Conservation (phyloP, 2,113 vertebrate genomes). For the Symphodus melops region DNA sequence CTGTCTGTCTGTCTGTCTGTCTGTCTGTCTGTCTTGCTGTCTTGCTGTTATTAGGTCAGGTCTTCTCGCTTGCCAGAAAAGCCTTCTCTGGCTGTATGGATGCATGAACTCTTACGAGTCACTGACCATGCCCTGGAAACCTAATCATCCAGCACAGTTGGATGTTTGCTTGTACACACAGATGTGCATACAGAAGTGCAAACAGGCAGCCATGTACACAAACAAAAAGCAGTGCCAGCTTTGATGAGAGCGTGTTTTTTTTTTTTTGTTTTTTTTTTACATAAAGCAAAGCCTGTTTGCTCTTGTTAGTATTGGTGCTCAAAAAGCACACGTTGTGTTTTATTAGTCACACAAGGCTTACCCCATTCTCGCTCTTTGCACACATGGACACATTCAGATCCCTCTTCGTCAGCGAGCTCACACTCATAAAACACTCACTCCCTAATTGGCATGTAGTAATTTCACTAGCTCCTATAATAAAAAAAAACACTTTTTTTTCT, state of each 20-base stretch:
- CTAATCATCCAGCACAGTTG: slow-evolving; percentile 75
- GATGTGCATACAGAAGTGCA: slow-evolving; percentile 76
- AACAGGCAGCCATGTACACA: slow-evolving; percentile 63
- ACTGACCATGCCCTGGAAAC: slow-evolving; percentile 73
- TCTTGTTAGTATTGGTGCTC: slow-evolving; percentile 52
- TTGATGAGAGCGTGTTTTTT: slow-evolving; percentile 7
- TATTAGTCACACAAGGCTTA: slow-evolving; percentile 67
- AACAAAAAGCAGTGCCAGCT: slow-evolving; percentile 54
- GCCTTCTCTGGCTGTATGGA: slow-evolving; percentile 30
- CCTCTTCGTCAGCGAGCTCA: slow-evolving; percentile 54
- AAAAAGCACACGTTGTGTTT: slow-evolving; percentile 58
- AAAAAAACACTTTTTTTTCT: slow-evolving; percentile 56
- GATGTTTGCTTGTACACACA: slow-evolving; percentile 77
- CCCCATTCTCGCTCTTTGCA: slow-evolving; percentile 27
- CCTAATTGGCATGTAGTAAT: slow-evolving; percentile 69
- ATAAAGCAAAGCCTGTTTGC: slow-evolving; percentile 17
- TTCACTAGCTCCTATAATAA: slow-evolving; percentile 56
- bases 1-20: background rate
- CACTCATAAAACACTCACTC: slow-evolving; percentile 65
- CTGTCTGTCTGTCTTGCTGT: background rate
- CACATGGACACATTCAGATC: slow-evolving; percentile 40
- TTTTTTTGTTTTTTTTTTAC: background rate
- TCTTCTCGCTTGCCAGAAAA: slow-evolving; percentile 15
- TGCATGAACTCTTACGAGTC: slow-evolving; percentile 52
- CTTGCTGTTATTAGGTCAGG: slow-evolving; percentile 48